phyloP scores from a whole-genome alignment of 1,140 invertebrate species.

The Marisa cornuarietis region DNA sequence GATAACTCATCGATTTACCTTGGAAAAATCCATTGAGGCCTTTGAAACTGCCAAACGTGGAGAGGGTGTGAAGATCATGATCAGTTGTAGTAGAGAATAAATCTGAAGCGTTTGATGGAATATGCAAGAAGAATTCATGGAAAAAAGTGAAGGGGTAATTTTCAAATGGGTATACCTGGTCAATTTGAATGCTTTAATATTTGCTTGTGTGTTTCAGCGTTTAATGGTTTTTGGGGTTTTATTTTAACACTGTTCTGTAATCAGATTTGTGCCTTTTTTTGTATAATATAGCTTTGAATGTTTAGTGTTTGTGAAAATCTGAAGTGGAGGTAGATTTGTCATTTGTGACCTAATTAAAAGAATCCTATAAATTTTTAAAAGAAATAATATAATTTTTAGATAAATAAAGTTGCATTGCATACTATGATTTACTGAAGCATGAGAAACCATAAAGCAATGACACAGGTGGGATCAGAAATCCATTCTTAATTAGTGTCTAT shows the following conservation, averaged over 20 bases:
- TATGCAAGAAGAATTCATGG: neutral
- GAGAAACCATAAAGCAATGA: too few relatives aligned
- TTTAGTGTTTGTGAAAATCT: too few relatives aligned
- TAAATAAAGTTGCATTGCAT: too few relatives aligned
- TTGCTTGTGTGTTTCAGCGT: neutral
- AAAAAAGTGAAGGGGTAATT: neutral
- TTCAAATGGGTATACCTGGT: neutral
- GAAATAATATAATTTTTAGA: too few relatives aligned
- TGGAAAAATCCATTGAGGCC: constrained; percentile 86
- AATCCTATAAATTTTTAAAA: too few relatives aligned
- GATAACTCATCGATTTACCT: constrained; percentile 88
- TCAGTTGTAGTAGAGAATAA: constrained; percentile 73
- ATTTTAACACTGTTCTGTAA: neutral
- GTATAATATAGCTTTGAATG: too few relatives aligned
- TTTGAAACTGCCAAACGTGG: constrained; percentile 74
- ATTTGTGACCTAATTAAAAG: too few relatives aligned
- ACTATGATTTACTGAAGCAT: too few relatives aligned
- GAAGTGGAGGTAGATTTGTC: too few relatives aligned
- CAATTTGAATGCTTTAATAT: neutral
- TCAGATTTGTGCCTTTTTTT: too few relatives aligned
- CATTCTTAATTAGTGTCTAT: too few relatives aligned
- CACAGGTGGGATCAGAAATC: too few relatives aligned
- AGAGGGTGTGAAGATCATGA: constrained; percentile 91
- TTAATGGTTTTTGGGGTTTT: neutral
- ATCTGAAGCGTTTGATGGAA: neutral